A percentile compares a stretch with the other conserved stretches of the same genome.
Conservation (phyloP, 1,140 invertebrate genomes). For the Helicoverpa armigera region DNA sequence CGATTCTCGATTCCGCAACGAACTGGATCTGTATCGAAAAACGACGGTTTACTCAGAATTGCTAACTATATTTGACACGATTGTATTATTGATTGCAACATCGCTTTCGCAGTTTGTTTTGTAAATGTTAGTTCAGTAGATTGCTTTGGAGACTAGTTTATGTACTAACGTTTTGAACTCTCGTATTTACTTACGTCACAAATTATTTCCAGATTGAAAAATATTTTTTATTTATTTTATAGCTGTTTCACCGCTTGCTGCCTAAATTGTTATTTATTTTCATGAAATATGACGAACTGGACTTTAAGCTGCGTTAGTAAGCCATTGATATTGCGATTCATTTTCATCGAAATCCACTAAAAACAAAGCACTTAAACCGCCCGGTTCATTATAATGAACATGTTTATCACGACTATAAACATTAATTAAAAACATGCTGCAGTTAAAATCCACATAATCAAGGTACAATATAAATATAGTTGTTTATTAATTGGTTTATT, state of each 20-base stretch:
- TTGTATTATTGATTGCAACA: slow-evolving; percentile 40
- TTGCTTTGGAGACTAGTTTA: slow-evolving; percentile 42
- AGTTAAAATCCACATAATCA: slow-evolving; percentile 9
- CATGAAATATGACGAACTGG: not conserved
- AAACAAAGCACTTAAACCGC: slow-evolving; percentile 27
- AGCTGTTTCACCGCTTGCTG: not conserved
- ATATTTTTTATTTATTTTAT: not conserved
- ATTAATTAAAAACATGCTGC: slow-evolving; percentile 7
- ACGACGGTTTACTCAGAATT: not conserved
- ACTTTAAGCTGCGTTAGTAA: not conserved
- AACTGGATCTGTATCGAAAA: not conserved
- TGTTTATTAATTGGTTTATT: not conserved
- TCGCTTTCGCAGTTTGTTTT: slow-evolving; percentile 29
- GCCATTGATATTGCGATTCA: slow-evolving; percentile 2
- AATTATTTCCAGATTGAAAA: slow-evolving; percentile 26
- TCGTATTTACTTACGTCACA: slow-evolving; percentile 25
- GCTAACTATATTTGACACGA: slow-evolving; percentile 35
- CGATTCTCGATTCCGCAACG: not conserved
- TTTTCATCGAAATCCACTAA: slow-evolving; percentile 1
- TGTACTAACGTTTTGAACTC: slow-evolving; percentile 31
- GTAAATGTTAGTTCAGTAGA: slow-evolving; percentile 39
- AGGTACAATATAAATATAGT: not conserved
- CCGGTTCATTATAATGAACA: slow-evolving; percentile 2
- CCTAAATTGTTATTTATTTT: not conserved
- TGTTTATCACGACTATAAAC: slow-evolving; percentile 2